Base-by-base conservation (phyloP, 2,888 invertebrate species). In the Tachina fera region DNA sequence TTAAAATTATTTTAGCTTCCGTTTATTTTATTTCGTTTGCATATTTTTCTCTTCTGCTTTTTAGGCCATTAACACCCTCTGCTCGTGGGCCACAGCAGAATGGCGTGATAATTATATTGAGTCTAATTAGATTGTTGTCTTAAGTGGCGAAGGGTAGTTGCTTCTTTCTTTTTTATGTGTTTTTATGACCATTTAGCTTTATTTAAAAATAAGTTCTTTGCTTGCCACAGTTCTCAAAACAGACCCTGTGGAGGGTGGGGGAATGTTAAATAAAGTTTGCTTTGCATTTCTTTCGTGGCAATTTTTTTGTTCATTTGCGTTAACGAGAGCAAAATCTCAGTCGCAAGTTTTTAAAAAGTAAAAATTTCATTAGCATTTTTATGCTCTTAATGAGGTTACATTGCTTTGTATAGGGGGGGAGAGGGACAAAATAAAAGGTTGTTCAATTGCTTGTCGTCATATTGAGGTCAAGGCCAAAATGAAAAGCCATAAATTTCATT, bases 51-150 rank as follows among this genome's bases (percentile, higher is more conserved):
- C 31, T 67, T n/a, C 11, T 47, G 10, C 31, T 79, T 75, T 41
- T 72, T 53, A 10, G 22, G 9, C 74, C 56, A 71, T 72, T 49
- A 16, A 80, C 67, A 61, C 65, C 81, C 56, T 16, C 68, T 67
- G 49, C 16, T 67, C 19, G 63, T 65, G 45, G 76, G 49, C 63
- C 82, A 63, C 61, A 63, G 5, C 19, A 49, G 87, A 81, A 74
- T 68, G 87, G 79, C 84, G 87, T 90, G 89, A 89, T 90, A 91
- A 90, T 90, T 89, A 90, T 89, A 89, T 87, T 83, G 83, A 84
- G 88, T 90, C 90, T 91, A 91, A 91, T 91, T 91, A 91, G 89
- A 90, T 91, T 90, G 72, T 91, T 87, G 72, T 77, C 76, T 77
- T 67, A 60, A 83, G 63, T 67, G 77, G 49, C 60, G 43, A 61